Percentiles rank a stretch among this genome's conserved stretches.
phyloP scores from a whole-genome alignment of 2,888 invertebrate genomes.

The Endomychus coccineus region DNA sequence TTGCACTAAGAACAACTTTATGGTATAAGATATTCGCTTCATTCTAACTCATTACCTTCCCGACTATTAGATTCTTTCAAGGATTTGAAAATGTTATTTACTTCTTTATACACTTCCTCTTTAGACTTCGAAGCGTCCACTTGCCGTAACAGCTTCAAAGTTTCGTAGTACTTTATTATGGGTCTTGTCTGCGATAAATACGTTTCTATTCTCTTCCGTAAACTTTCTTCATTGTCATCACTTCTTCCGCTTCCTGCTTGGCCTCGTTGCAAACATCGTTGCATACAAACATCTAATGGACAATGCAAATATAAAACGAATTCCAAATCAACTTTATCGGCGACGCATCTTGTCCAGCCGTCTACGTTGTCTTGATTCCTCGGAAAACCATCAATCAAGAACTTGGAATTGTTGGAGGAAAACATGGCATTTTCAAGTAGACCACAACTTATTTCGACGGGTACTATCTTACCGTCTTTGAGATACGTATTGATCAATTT shows the following conservation, averaged over 20 bases:
- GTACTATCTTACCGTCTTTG: slow-evolving; percentile 89
- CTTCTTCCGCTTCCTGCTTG: slow-evolving; percentile 83
- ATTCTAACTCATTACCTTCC: too few relatives aligned
- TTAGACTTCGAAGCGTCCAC: slow-evolving; percentile 65
- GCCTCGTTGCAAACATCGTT: slow-evolving; percentile 81
- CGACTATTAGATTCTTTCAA: too few relatives aligned
- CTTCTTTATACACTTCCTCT: slow-evolving; percentile 52
- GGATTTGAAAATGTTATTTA: slow-evolving; percentile 33
- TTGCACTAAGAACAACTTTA: too few relatives aligned
- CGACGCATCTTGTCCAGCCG: slow-evolving; percentile 86
- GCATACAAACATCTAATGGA: slow-evolving; percentile 61
- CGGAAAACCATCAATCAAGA: slow-evolving; percentile 97
- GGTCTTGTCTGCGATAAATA: slow-evolving; percentile 83
- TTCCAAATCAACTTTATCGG: slow-evolving; percentile 71
- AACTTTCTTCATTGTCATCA: slow-evolving; percentile 87
- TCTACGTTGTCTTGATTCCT: slow-evolving; percentile 93
- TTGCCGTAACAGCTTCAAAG: slow-evolving; percentile 60
- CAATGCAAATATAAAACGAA: slow-evolving; percentile 94
- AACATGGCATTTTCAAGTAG: slow-evolving; percentile 80
- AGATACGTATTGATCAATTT: slow-evolving; percentile 91
- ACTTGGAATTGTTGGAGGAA: slow-evolving; percentile 59
- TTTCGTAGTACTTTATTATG: slow-evolving; percentile 76
- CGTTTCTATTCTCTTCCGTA: slow-evolving; percentile 81
- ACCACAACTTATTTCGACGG: slow-evolving; percentile 95
- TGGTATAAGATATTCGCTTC: too few relatives aligned